Percentiles rank a stretch among this genome's conserved stretches.
These are phyloP conservation scores for Eupsittula cactorum DNA, from an alignment of 2,113 vertebrate species.

Conservation along the genomic window DNA sequence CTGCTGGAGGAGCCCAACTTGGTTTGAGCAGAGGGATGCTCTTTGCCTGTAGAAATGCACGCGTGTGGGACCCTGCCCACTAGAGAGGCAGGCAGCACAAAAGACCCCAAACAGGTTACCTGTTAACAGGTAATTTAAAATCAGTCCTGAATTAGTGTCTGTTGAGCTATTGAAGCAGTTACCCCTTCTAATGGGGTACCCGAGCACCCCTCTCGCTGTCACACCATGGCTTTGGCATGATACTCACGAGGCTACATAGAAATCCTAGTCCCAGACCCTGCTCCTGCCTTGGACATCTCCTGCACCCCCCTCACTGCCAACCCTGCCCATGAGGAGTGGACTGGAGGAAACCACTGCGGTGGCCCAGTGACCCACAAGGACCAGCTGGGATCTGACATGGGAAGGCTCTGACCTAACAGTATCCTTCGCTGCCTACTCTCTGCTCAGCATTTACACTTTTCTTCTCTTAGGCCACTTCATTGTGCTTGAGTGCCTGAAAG, in stretches of 20 bases:
- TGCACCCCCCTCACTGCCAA: background rate
- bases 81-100: background rate
- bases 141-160: background rate
- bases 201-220: background rate
- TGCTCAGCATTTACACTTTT: rapidly evolving
- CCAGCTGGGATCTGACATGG: background rate
- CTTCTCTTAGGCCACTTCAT: background rate
- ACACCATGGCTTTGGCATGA: background rate
- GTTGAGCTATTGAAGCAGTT: background rate
- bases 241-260: rapidly evolving
- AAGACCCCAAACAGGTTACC: rapidly evolving
- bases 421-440: background rate
- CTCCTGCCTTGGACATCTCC: background rate
- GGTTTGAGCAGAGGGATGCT: background rate
- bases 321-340: rapidly evolving
- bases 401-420: rapidly evolving
- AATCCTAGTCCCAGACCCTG: rapidly evolving
- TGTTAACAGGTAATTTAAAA: background rate
- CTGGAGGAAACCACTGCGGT: background rate
- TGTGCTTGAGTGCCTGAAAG: rapidly evolving
- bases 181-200: background rate
- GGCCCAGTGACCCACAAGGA: background rate
- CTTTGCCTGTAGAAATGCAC: background rate
- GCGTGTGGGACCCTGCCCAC: background rate
- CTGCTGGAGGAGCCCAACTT: background rate